Evolutionary conservation across 2,113 vertebrate genomes (phyloP), one percentile per base, ranked within the genome.

Genomic region (Saimiri boliviensis): DNA sequence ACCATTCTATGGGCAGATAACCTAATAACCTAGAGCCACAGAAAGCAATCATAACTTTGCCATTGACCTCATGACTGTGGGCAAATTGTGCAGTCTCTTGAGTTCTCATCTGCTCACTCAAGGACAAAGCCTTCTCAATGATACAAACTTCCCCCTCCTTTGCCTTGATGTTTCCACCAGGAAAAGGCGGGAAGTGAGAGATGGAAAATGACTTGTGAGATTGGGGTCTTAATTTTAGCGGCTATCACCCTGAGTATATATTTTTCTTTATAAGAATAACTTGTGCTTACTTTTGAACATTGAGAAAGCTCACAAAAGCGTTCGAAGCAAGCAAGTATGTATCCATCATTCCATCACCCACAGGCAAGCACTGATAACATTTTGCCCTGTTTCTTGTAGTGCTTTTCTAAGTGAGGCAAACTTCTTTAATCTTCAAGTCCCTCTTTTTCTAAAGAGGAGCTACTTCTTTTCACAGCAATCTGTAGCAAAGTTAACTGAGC

Each of bases 231-330:
- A 40, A 71, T 56, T 87, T 89, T 76, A 91, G 35, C 45, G 86
- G 54, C 60, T 52, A 13, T 66, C 37, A 71, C 27, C 14, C 27
- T 30, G 37, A 12, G 23, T 88, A 21, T 66, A 32, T 68, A 19
- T 30, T n/a, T n/a, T 70, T n/a, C n/a, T 74, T 97, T 93, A 84
- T 86, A 76, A 84, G 90, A 96, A 89, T 47, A 86, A 89, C 45
- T 80, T 16, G 14, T 68, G 54, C 77, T 87, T 74, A 73, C 42
- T 42, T 47, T 19, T 74, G 40, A 79, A 73, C 58, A 95, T 45
- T n/a, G 40, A 77, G 79, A 71, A 90, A 94, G 6, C 73, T 91
- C 77, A 91, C 40, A 54, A 94, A 79, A 94, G 25, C 56, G n/a
- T 86, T 74, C 70, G 40, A 86, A 82, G 27, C 74, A 56, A 92